phyloP scores from a whole-genome alignment of 2,113 vertebrate genomes.

The Scalopus aquaticus region DNA sequence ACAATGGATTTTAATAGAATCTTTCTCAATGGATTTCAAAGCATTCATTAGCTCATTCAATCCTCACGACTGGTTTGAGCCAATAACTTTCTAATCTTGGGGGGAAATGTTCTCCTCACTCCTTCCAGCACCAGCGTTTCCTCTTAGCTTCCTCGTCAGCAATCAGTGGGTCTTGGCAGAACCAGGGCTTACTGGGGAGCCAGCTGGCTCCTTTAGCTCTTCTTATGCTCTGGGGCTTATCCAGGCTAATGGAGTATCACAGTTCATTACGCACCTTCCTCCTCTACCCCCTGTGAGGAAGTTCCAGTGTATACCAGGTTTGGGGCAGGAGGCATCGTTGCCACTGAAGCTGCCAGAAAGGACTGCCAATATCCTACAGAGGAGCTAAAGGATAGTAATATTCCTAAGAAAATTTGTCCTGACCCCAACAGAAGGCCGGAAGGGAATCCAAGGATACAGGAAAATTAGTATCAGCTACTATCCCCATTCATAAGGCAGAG shows the following conservation, averaged over 20 bases:
- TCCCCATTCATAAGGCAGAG: neutral
- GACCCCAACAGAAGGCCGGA: neutral
- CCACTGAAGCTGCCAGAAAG: slow-evolving; percentile 26
- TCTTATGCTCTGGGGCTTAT: slow-evolving; percentile 71
- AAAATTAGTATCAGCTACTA: neutral
- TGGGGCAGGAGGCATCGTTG: slow-evolving; percentile 45
- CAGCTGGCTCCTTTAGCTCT: slow-evolving; percentile 76
- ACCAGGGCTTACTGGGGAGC: slow-evolving; percentile 65
- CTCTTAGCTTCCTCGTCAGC: slow-evolving; percentile 63
- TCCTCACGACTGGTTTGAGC: slow-evolving; percentile 15
- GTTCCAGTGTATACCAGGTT: slow-evolving; percentile 63
- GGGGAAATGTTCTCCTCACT: slow-evolving; percentile 12
- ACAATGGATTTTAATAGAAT: slow-evolving; percentile 45
- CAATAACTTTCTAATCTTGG: slow-evolving; percentile 53
- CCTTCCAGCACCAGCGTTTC: slow-evolving; percentile 40
- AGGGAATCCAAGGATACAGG: neutral
- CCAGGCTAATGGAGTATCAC: slow-evolving; percentile 74
- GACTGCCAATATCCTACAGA: slow-evolving; percentile 43
- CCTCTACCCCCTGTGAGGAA: slow-evolving; percentile 48
- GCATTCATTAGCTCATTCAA: slow-evolving; percentile 22
- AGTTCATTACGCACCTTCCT: slow-evolving; percentile 76
- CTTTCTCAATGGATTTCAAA: slow-evolving; percentile 48
- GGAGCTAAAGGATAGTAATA: slow-evolving; percentile 36
- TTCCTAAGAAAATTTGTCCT: slow-evolving; percentile 14
- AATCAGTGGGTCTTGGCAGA: slow-evolving; percentile 77